Conservation (phyloP, 2,797 vertebrate genomes). For the Halcyon chelicuti region DNA sequence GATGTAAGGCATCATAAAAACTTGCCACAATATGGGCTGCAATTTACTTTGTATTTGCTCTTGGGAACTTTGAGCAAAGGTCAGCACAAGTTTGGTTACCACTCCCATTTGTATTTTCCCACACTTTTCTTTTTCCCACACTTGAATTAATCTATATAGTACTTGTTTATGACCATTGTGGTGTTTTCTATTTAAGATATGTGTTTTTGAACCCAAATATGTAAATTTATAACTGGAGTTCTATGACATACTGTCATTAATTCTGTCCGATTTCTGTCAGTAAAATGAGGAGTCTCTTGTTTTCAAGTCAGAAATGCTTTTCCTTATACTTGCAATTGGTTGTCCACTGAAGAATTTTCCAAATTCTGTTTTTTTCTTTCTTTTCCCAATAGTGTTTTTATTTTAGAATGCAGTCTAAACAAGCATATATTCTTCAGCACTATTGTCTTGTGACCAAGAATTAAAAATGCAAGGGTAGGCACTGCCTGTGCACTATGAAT, state of each 20-base stretch:
- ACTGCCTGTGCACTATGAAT: background rate
- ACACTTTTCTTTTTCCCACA: slow-evolving; percentile 48
- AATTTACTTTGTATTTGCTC: slow-evolving; percentile 39
- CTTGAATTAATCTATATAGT: background rate
- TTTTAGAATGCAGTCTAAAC: background rate
- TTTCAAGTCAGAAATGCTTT: background rate
- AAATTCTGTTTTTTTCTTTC: too few species aligned
- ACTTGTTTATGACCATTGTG: background rate
- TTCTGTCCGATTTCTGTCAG: background rate
- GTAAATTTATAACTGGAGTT: background rate
- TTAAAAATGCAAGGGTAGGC: background rate
- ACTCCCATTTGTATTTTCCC: slow-evolving; percentile 68
- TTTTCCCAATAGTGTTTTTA: background rate
- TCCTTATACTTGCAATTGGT: background rate
- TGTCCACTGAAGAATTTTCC: background rate
- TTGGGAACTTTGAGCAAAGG: slow-evolving; percentile 67
- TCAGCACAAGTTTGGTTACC: background rate
- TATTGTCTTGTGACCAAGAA: background rate
- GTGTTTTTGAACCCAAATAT: background rate
- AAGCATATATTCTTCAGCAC: background rate
- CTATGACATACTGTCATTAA: background rate
- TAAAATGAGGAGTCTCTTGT: background rate
- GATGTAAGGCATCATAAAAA: background rate
- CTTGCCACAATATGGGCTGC: background rate
- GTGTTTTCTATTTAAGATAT: background rate